These are phyloP conservation scores for Eulithis prunata DNA, from an alignment of 2,888 invertebrate species.

Conservation along the genomic window DNA sequence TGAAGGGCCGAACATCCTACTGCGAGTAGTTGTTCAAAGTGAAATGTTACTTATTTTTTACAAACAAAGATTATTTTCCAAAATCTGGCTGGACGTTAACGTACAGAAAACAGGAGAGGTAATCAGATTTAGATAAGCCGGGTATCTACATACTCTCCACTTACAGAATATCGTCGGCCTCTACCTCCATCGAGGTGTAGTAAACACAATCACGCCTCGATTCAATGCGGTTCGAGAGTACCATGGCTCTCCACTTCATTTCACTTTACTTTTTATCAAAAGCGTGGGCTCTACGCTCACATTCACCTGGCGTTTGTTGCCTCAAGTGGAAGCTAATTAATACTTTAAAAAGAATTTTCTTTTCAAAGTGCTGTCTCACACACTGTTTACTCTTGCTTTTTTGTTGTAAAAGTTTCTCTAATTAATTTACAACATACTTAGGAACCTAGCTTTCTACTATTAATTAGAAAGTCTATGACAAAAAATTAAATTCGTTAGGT, in stretches of 20 bases:
- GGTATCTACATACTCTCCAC: too few species aligned
- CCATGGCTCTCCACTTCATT: constrained; percentile 4
- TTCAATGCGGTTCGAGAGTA: not conserved
- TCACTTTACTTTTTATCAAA: not conserved
- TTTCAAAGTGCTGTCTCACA: not conserved
- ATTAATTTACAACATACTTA: too few species aligned
- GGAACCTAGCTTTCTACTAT: too few species aligned
- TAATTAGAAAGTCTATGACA: too few species aligned
- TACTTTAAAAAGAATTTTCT: constrained; percentile 10
- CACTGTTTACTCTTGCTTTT: not conserved
- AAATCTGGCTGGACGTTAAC: too few species aligned
- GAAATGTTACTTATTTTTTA: too few species aligned
- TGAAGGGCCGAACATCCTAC: too few species aligned
- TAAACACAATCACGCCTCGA: not conserved
- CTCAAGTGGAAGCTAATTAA: constrained; percentile 6
- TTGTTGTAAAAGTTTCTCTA: constrained; percentile 1
- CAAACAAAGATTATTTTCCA: too few species aligned
- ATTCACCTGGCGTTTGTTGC: not conserved
- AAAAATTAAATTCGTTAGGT: too few species aligned
- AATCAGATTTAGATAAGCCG: too few species aligned
- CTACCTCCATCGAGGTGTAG: not conserved
- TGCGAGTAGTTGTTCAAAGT: too few species aligned
- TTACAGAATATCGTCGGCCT: not conserved
- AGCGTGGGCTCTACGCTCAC: not conserved
- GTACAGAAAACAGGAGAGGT: too few species aligned